Evolutionary conservation across 2,113 vertebrate species (phyloP).

Genomic region (Brachirus orientalis): DNA sequence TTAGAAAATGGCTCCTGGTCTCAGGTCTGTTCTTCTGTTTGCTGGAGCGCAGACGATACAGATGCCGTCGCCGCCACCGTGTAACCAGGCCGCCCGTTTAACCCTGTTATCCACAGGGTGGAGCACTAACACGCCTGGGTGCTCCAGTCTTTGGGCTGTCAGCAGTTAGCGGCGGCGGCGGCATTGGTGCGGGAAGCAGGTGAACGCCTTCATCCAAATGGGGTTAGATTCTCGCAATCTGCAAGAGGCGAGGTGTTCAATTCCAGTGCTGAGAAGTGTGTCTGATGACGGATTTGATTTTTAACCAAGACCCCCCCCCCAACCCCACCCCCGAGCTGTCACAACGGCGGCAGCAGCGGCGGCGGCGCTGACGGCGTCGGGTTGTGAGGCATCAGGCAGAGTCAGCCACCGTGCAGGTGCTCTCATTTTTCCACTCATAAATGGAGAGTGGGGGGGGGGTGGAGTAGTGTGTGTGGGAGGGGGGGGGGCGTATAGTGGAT

Average conservation of each 20-base stretch:
- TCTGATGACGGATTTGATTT: slow-evolving; percentile 68
- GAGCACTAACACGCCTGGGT: slow-evolving; percentile 34
- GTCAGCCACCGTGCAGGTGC: slow-evolving; percentile 57
- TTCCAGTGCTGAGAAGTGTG: slow-evolving; percentile 48
- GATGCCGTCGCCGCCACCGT: no score
- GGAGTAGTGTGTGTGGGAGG: slow-evolving; percentile 5
- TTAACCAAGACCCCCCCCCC: no score
- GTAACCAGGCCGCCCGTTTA: slow-evolving; percentile 15
- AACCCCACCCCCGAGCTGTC: not conserved
- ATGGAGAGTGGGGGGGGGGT: slow-evolving; percentile 58
- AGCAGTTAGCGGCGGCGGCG: not conserved
- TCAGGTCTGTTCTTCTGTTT: slow-evolving; percentile 13
- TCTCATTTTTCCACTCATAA: slow-evolving; percentile 63
- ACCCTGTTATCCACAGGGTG: slow-evolving; percentile 26
- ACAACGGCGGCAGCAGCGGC: not conserved
- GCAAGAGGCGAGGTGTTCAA: slow-evolving; percentile 46
- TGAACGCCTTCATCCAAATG: slow-evolving; percentile 64
- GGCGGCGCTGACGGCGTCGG: not conserved
- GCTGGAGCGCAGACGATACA: slow-evolving; percentile 1
- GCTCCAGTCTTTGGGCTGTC: slow-evolving; percentile 24
- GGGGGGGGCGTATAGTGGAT: slow-evolving; percentile 9
- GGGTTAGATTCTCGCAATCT: slow-evolving; percentile 47
- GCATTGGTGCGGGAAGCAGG: slow-evolving; percentile 40
- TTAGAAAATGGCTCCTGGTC: slow-evolving; percentile 16
- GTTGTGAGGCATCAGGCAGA: slow-evolving; percentile 40